A percentile compares a stretch with the other conserved stretches of the same genome.
Conservation (phyloP, 2,113 vertebrate species). For the Cardinalis cardinalis region DNA sequence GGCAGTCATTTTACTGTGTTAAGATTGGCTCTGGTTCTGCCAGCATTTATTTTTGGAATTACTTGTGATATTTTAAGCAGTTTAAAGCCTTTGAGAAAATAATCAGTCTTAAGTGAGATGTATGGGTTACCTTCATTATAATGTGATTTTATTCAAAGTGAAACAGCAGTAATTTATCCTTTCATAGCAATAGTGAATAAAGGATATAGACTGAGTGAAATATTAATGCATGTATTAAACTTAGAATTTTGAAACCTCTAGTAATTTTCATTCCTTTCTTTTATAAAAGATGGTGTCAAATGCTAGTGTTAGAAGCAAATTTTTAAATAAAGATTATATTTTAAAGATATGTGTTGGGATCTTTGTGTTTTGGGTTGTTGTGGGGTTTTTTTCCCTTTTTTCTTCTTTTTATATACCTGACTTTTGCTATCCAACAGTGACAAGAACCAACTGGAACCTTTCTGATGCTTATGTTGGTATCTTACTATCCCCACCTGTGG, state of each 20-base stretch:
- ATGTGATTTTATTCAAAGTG: not conserved
- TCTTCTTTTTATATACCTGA: not conserved
- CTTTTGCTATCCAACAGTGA: not conserved
- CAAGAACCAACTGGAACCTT: not conserved
- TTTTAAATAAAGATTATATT: not conserved
- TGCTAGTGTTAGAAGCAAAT: not conserved
- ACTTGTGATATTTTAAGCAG: not conserved
- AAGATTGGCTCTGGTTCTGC: not conserved
- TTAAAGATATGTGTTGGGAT: not conserved
- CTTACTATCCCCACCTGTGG: not conserved
- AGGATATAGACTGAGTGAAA: not conserved
- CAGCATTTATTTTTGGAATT: not conserved
- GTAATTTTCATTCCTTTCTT: not conserved
- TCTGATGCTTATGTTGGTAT: not conserved
- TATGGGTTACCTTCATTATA: not conserved
- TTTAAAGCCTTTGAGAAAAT: slow-evolving; percentile 19
- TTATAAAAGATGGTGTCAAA: not conserved
- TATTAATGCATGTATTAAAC: not conserved
- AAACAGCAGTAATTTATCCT: not conserved
- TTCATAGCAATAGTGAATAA: not conserved
- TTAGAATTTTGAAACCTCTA: not conserved
- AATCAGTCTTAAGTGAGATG: not conserved
- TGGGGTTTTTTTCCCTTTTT: fast-evolving
- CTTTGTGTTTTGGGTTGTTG: not conserved
- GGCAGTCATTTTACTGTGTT: not conserved